Evolutionary conservation across 2,888 invertebrate genomes (phyloP).

Genomic region (Lucinisca nassula): DNA sequence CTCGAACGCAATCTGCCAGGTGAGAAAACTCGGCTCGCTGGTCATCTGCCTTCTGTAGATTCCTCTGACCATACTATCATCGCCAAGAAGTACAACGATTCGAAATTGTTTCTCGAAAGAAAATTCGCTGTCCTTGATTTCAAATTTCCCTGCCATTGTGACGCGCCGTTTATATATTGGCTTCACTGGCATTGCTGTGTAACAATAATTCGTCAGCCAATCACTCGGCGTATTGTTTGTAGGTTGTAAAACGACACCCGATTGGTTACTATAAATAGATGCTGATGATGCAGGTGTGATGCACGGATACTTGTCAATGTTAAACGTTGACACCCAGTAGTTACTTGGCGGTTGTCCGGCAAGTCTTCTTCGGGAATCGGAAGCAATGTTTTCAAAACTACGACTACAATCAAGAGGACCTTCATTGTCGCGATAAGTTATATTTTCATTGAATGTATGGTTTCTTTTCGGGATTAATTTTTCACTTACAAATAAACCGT

Average conservation of each 20-base stretch:
- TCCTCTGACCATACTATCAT: neutral
- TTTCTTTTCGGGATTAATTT: neutral
- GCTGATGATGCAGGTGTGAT: neutral
- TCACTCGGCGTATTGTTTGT: neutral
- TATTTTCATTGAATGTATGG: too few relatives aligned
- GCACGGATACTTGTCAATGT: too few relatives aligned
- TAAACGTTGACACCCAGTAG: too few relatives aligned
- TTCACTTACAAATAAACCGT: neutral
- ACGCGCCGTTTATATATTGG: neutral
- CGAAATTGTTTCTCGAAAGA: neutral
- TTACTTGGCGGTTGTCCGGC: too few relatives aligned
- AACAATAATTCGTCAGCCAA: neutral
- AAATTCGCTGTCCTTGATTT: neutral
- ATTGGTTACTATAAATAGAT: conserved; percentile 1
- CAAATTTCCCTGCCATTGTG: neutral
- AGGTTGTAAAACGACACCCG: neutral
- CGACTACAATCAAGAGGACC: too few relatives aligned
- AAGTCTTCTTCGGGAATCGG: too few relatives aligned
- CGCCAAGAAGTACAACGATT: neutral
- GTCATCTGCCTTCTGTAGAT: conserved; percentile 22
- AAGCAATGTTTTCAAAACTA: too few relatives aligned
- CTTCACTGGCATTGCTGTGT: neutral
- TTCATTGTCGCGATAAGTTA: too few relatives aligned
- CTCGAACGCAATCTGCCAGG: neutral
- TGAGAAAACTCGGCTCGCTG: neutral